Evolutionary conservation across 2,113 vertebrate species (phyloP).

Genomic region (Clarias gariepinus): DNA sequence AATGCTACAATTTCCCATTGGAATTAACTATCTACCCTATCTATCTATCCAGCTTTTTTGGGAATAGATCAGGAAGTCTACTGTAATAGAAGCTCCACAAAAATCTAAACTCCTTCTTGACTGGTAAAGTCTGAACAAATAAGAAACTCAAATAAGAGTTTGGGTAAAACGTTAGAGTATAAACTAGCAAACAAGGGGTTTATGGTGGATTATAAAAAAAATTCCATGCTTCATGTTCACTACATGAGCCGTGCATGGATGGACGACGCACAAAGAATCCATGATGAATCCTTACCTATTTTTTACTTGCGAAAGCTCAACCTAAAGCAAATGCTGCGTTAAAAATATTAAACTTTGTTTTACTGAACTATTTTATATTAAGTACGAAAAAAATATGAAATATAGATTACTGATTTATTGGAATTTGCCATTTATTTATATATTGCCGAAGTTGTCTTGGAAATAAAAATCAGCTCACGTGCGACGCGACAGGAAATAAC

Average conservation of each 20-base stretch:
- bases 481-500: neutral
- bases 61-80: neutral
- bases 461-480: neutral
- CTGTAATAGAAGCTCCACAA: neutral
- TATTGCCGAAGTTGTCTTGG: too few species aligned
- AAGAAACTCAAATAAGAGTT: neutral
- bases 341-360: too few species aligned
- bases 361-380: too few species aligned
- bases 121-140: neutral
- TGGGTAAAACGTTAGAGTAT: neutral
- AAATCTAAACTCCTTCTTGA: neutral
- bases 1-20: too few species aligned
- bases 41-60: neutral
- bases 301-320: too few species aligned
- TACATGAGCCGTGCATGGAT: neutral
- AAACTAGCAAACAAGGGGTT: neutral
- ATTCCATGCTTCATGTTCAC: neutral
- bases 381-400: too few species aligned
- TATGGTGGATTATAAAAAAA: neutral
- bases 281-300: neutral
- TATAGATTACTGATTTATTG: too few species aligned
- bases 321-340: too few species aligned
- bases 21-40: too few species aligned
- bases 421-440: too few species aligned
- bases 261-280: neutral